These are phyloP conservation scores for Lamprologus callipterus DNA, from an alignment of 2,113 vertebrate species.

Conservation along the genomic window DNA sequence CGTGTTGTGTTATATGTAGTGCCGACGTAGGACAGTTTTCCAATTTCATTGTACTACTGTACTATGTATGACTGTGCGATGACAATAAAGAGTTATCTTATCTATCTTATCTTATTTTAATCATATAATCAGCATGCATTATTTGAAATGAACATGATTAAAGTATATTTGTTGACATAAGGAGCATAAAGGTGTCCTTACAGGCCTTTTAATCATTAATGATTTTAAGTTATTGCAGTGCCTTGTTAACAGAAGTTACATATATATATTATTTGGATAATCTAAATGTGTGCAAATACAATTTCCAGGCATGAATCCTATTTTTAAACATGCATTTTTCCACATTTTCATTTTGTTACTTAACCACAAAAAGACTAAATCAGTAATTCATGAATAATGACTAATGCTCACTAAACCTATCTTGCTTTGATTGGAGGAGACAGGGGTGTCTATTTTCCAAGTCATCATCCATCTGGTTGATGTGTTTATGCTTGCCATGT, in stretches of 20 bases:
- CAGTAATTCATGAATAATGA: background rate
- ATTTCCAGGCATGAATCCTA: background rate
- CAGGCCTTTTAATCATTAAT: background rate
- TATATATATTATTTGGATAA: background rate
- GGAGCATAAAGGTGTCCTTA: background rate
- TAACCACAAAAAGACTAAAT: background rate
- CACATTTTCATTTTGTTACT: background rate
- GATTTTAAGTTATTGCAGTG: background rate
- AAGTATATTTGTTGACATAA: background rate
- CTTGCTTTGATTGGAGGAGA: background rate
- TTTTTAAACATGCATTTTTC: background rate
- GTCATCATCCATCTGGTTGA: background rate
- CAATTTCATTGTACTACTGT: too few relatives aligned
- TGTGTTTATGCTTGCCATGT: background rate
- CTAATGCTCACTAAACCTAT: background rate
- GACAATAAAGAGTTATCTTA: too few relatives aligned
- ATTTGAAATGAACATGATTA: background rate
- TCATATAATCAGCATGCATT: background rate
- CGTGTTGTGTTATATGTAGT: rapidly evolving
- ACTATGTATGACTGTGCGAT: too few relatives aligned
- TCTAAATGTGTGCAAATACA: background rate
- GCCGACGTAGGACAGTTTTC: too few relatives aligned
- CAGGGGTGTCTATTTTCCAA: background rate
- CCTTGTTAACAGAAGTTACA: background rate
- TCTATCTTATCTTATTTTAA: background rate